Base-by-base conservation (phyloP, 2,797 vertebrate genomes). In the Poeciliopsis infans region DNA sequence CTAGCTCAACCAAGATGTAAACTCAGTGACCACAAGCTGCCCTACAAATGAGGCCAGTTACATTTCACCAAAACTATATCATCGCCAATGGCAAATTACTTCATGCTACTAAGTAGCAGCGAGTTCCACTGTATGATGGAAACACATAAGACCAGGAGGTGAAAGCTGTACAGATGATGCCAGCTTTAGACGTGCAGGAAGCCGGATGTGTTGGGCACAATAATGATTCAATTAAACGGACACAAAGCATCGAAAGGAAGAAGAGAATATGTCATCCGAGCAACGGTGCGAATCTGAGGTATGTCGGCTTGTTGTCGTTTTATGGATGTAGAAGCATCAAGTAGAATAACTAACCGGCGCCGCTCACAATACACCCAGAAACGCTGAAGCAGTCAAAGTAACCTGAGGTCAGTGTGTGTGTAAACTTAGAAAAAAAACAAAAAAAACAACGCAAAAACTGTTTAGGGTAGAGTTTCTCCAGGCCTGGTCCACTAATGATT, bases 401-500 rank as follows among this genome's bases (percentile, higher is more conserved):
- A 4, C 66, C 13, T 16, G 7, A 72, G 33, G 43, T 3, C 33
- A 12, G n/a, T 72, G 23, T 73, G 55, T 74, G 71, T 77, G 71
- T 70, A 64, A 64, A 75, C 43, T 5, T 23, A 23, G 23, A 36
- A 23, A 75, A 13, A 25, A 74, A 68, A 12, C 11, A 33, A 47
- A 25, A 75, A 13, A n/a, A 76, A 64, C 39, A 28, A 15, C 68
- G 28, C 23, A 45, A 70, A 70, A 70, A 70, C 39, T 28, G 66
- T 83, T 69, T 75, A 72, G 10, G 33, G 64, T 72, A 51, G 75
- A 43, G 57, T 82, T 88, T 89, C 82, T 83, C 74, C 72, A 74
- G 79, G 25, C 72, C 45, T 51, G 59, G 45, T 61, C 43, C 43
- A 70, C 72, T 89, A 91, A 91, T 83, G 74, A 89, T 85, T 92